Percentiles rank a stretch among this genome's conserved stretches.
phyloP scores from a whole-genome alignment of 2,888 invertebrate genomes.

The Dynastes tityus region DNA sequence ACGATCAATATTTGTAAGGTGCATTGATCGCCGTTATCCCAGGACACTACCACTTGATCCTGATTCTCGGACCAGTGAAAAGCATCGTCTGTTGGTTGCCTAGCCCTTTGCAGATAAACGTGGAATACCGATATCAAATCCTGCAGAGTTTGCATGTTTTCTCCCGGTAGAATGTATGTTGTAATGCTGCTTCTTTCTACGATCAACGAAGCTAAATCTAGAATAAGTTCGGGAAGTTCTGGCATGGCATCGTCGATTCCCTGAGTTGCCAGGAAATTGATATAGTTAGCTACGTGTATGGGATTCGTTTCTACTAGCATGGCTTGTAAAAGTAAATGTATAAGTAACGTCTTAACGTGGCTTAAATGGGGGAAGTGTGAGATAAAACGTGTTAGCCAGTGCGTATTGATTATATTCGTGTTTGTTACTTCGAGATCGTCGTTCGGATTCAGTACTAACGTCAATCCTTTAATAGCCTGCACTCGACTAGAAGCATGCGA shows the following conservation, averaged over 20 bases:
- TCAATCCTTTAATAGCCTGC: slow-evolving; percentile 79
- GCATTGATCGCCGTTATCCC: slow-evolving; percentile 83
- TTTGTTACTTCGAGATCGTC: slow-evolving; percentile 68
- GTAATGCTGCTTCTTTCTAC: slow-evolving; percentile 93
- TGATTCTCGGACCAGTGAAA: slow-evolving; percentile 80
- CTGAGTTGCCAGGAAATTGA: slow-evolving; percentile 87
- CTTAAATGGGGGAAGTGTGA: slow-evolving; percentile 87
- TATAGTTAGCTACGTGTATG: slow-evolving; percentile 85
- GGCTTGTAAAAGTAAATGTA: slow-evolving; percentile 85
- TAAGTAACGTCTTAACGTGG: slow-evolving; percentile 79
- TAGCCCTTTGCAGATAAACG: slow-evolving; percentile 82
- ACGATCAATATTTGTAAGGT: slow-evolving; percentile 86
- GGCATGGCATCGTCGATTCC: slow-evolving; percentile 78
- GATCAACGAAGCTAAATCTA: slow-evolving; percentile 91
- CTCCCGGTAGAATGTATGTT: slow-evolving; percentile 73
- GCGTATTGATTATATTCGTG: slow-evolving; percentile 61
- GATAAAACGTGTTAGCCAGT: slow-evolving; percentile 78
- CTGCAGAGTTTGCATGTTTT: slow-evolving; percentile 76
- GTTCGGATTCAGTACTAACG: slow-evolving; percentile 66
- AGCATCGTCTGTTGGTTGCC: slow-evolving; percentile 76
- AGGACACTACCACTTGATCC: slow-evolving; percentile 85
- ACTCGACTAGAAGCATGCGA: slow-evolving; percentile 84
- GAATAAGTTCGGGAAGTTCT: slow-evolving; percentile 79
- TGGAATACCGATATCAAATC: slow-evolving; percentile 82
- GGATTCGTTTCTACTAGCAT: slow-evolving; percentile 94